Evolutionary conservation across 92 coral and sea anemone species (phyloP).

Genomic region (Pocillopora meandrina): DNA sequence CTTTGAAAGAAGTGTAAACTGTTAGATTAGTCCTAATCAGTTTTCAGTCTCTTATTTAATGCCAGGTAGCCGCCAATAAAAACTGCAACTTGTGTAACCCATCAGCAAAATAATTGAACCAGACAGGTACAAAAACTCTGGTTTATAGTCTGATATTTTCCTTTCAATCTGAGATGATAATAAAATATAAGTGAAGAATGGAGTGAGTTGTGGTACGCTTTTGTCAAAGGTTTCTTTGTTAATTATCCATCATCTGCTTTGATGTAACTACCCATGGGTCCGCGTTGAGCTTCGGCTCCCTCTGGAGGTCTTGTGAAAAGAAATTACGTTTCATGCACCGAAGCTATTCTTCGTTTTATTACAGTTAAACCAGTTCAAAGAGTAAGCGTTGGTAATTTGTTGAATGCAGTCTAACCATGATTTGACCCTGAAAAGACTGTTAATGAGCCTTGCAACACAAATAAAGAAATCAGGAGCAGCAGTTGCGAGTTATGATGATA

Average conservation of each 20-base stretch:
- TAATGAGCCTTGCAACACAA: background rate
- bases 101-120: background rate
- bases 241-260: conserved; percentile 2
- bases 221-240: background rate
- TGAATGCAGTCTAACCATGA: background rate
- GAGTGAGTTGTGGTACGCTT: background rate
- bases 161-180: background rate
- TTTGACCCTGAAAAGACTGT: background rate
- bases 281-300: background rate
- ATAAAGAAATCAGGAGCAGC: background rate
- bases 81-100: background rate
- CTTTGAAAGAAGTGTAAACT: background rate
- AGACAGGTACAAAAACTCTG: background rate
- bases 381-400: background rate
- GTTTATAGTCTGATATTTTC: conserved; percentile 23
- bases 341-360: background rate
- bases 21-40: background rate
- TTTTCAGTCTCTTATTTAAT: conserved; percentile 11
- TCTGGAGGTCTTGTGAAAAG: conserved; percentile 24
- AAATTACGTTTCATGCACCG: conserved; percentile 1
- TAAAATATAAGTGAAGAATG: conserved; percentile 2
- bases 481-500: no score
- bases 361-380: conserved; percentile 2
- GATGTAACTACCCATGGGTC: conserved; percentile 25
- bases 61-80: conserved; percentile 9